Base-by-base conservation (phyloP, 1,140 invertebrate species). In the Apis cerana region DNA sequence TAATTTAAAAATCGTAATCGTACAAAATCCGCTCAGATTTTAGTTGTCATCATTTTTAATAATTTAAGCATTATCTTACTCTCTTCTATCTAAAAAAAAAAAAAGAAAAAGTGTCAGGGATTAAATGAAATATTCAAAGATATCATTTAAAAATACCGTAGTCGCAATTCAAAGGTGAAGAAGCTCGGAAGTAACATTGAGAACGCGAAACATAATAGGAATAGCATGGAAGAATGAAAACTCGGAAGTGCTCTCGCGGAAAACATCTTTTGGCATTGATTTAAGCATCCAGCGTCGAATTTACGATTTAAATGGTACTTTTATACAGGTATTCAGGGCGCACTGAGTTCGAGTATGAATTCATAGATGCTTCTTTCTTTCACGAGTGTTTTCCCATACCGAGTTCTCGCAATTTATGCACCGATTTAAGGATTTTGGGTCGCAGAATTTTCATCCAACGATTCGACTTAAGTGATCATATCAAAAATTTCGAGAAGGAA, bases 271-370 rank as follows among this genome's bases (percentile, higher is more conserved):
- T 67, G 64, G 64, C 81, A 68, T 85, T 86, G 78, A 81, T 67
- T 82, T 77, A 86, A 78, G 79, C 77, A 65, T 67, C 50, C 8
- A 10, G 23, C 58, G n/a, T 48, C 75, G 61, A 79, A 89, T 88
- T 89, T 89, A 89, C 61, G 80, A 77, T 86, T 83, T 78, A 54
- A 68, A 21, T 64, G 56, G 56, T 82, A 88, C 82, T 85, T 88
- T 88, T 85, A 74, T 81, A 75, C 69, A 58, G 62, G 78, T 85
- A 69, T 85, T 80, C 79, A 67, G 72, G 19, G 56, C 62, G 10
- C 67, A 58, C 5, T 67, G 67, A 77, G 50, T 86, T 75, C 77
- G 62, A 79, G 86, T 70, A 88, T 68, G 84, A 77, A 85, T 70
- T 70, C 78, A 85, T 85, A 58, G 67, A 58, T 69, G 81, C 62